phyloP scores from a whole-genome alignment of 2,113 vertebrate species.

The Galbula dea region DNA sequence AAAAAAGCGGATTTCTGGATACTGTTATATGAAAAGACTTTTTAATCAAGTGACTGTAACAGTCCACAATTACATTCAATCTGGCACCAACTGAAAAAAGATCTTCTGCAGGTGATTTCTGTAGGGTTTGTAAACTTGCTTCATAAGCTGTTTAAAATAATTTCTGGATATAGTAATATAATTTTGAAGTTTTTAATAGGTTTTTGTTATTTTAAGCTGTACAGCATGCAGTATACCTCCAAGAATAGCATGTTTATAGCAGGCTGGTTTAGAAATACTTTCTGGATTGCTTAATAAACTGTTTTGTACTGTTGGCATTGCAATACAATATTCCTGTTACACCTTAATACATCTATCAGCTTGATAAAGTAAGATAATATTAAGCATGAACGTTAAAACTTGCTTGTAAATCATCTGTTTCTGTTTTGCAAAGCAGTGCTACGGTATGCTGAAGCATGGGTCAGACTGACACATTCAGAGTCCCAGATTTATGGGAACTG shows the following conservation, averaged over 20 bases:
- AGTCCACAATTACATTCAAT: neutral
- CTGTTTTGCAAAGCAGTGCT: neutral
- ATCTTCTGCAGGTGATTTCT: neutral
- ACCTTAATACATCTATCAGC: neutral
- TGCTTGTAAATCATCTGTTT: neutral
- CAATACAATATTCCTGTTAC: neutral
- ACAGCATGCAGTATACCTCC: neutral
- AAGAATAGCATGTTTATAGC: neutral
- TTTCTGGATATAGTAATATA: neutral
- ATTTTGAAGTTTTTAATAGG: neutral
- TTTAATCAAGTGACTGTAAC: neutral
- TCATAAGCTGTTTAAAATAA: neutral
- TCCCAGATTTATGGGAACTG: neutral
- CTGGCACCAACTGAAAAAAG: neutral
- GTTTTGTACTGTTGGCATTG: neutral
- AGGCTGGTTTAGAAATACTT: neutral
- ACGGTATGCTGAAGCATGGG: neutral
- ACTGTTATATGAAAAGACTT: neutral
- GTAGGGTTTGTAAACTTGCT: neutral
- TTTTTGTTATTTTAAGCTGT: neutral
- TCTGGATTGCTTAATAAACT: neutral
- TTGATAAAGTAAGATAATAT: neutral
- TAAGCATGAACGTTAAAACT: constrained; percentile 30
- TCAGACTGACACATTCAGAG: neutral
- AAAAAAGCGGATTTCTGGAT: neutral